Evolutionary conservation across 2,113 vertebrate species (phyloP).

Genomic region (Myrmecobius fasciatus): DNA sequence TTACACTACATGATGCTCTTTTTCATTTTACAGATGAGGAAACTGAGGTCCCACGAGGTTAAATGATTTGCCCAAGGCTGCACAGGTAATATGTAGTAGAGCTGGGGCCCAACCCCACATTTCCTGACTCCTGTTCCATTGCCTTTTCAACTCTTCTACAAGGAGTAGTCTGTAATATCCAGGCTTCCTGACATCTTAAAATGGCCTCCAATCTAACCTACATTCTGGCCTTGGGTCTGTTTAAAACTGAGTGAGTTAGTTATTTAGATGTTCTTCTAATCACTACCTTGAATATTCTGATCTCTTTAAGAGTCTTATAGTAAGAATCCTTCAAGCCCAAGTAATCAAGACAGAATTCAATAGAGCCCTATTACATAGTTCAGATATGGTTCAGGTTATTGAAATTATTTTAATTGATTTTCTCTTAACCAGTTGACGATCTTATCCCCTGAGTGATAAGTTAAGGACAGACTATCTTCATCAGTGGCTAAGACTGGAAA

Average conservation of each 20-base stretch:
- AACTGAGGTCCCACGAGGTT: neutral
- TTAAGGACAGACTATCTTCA: neutral
- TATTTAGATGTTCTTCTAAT: neutral
- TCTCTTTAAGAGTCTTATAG: neutral
- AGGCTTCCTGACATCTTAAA: neutral
- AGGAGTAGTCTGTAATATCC: neutral
- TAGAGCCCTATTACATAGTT: neutral
- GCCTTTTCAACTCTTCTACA: neutral
- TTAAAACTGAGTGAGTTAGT: neutral
- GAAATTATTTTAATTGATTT: constrained; percentile 12
- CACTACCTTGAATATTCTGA: neutral
- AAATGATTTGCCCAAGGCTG: neutral
- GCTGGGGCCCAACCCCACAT: no score
- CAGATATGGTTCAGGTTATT: neutral
- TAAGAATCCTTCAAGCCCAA: neutral
- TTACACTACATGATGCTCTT: neutral
- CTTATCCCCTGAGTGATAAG: neutral
- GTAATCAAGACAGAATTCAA: neutral
- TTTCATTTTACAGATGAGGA: neutral
- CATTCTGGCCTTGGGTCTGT: neutral
- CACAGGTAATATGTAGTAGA: neutral
- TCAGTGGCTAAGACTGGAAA: neutral
- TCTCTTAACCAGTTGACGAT: neutral
- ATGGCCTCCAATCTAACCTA: neutral
- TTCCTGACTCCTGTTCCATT: neutral